Conservation (phyloP, 2,888 invertebrate genomes). For the Drosophila monieri region DNA sequence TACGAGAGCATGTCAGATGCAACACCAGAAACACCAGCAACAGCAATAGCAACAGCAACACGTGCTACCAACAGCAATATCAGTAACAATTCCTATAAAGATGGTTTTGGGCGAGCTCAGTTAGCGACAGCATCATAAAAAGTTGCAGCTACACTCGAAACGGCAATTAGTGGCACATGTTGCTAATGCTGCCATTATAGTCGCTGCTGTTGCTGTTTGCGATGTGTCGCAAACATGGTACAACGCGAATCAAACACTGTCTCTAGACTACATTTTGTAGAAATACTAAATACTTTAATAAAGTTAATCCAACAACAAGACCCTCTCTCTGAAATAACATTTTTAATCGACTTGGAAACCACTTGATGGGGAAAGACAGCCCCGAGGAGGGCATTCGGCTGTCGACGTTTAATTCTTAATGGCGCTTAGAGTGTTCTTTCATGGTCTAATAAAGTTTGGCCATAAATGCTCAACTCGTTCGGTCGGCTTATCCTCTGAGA, state of each 20-base stretch:
- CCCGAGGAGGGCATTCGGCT: constrained; percentile 27
- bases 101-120: constrained; percentile 18
- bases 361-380: constrained; percentile 11
- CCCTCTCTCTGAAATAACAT: background rate
- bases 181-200: constrained; percentile 51
- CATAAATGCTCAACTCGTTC: constrained; percentile 32
- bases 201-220: background rate
- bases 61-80: constrained; percentile 11
- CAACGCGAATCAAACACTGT: background rate
- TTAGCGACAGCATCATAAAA: constrained; percentile 40
- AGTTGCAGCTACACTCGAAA: constrained; percentile 53
- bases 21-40: constrained; percentile 10
- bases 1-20: constrained; percentile 23
- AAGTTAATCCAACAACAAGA: constrained; percentile 9
- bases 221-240: too few species aligned
- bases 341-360: constrained; percentile 21
- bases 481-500: constrained; percentile 16
- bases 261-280: too few species aligned
- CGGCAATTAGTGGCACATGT: constrained; percentile 64
- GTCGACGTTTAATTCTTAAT: constrained; percentile 43
- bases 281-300: background rate
- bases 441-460: constrained; percentile 35
- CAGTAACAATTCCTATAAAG: constrained; percentile 23
- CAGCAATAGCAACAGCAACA: background rate
- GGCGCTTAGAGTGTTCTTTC: constrained; percentile 31